These are phyloP conservation scores for Catocala fraxini DNA, from an alignment of 2,888 invertebrate genomes.

Conservation along the genomic window DNA sequence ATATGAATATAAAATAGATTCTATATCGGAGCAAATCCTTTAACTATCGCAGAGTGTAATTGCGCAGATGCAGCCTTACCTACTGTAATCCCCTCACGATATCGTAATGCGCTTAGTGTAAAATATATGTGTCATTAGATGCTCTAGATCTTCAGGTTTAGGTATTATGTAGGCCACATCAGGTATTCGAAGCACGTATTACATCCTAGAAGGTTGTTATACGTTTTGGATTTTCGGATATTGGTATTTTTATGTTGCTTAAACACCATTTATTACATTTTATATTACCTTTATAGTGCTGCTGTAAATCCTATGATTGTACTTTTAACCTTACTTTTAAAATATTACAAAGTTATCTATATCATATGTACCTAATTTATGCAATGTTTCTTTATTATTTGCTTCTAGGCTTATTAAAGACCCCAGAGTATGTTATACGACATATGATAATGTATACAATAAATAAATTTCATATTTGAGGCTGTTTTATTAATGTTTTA, in stretches of 20 bases:
- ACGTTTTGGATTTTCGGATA: neutral
- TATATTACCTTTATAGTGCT: no score
- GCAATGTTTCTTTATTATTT: no score
- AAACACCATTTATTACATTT: no score
- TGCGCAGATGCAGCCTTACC: slow-evolving; percentile 7
- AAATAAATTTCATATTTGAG: no score
- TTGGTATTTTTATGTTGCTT: neutral
- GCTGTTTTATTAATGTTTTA: no score
- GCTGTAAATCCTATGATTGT: no score
- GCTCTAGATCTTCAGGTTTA: slow-evolving; percentile 11
- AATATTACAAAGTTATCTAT: no score
- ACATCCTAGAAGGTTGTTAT: neutral
- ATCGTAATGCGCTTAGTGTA: slow-evolving; percentile 26
- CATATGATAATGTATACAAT: no score
- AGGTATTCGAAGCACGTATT: neutral
- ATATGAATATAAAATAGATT: neutral
- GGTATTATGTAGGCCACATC: neutral
- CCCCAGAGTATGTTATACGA: no score
- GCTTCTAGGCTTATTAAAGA: no score
- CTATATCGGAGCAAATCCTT: slow-evolving; percentile 1
- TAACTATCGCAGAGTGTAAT: neutral
- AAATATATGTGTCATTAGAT: slow-evolving; percentile 22
- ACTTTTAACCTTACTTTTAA: no score
- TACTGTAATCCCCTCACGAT: slow-evolving; percentile 20
- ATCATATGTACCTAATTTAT: no score